A percentile compares a stretch with the other conserved stretches of the same genome.
Conservation (phyloP, 2,888 invertebrate genomes). For the Diadromus collaris region DNA sequence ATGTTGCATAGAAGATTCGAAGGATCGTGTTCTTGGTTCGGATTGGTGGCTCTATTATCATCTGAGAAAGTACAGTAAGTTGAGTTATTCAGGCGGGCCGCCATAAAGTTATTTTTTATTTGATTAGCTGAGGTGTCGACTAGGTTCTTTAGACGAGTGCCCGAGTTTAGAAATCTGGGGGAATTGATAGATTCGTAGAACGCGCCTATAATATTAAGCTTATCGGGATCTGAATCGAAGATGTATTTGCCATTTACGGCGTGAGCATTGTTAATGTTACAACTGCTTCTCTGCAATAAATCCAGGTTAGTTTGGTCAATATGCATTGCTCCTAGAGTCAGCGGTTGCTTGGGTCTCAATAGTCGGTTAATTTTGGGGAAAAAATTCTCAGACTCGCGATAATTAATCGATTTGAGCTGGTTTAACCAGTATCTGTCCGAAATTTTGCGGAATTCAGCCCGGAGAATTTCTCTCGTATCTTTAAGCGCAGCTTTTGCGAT, state of each 20-base stretch:
- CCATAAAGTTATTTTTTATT: not conserved
- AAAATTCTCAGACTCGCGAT: slow-evolving; percentile 43
- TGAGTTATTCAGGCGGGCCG: not conserved
- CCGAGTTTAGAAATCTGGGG: not conserved
- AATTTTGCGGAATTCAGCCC: not conserved
- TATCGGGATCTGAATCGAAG: slow-evolving; percentile 7
- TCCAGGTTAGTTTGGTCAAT: not conserved
- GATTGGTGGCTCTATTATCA: not conserved
- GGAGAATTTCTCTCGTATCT: not conserved
- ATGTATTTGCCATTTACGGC: slow-evolving; percentile 1
- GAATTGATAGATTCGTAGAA: not conserved
- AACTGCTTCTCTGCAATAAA: not conserved
- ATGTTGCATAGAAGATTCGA: not conserved
- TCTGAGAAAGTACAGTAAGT: not conserved
- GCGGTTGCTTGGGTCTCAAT: slow-evolving; percentile 17
- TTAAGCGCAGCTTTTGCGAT: not conserved
- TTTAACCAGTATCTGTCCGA: slow-evolving; percentile 34
- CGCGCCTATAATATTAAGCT: not conserved
- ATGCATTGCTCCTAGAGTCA: not conserved
- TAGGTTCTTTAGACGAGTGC: not conserved
- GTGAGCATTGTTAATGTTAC: not conserved
- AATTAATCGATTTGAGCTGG: slow-evolving; percentile 38
- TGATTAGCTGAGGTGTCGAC: not conserved
- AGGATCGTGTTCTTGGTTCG: not conserved
- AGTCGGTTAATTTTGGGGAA: slow-evolving; percentile 51